Evolutionary conservation across 2,797 vertebrate species (phyloP), one percentile per base, ranked within the genome.

Genomic region (Aulostomus chinensis): DNA sequence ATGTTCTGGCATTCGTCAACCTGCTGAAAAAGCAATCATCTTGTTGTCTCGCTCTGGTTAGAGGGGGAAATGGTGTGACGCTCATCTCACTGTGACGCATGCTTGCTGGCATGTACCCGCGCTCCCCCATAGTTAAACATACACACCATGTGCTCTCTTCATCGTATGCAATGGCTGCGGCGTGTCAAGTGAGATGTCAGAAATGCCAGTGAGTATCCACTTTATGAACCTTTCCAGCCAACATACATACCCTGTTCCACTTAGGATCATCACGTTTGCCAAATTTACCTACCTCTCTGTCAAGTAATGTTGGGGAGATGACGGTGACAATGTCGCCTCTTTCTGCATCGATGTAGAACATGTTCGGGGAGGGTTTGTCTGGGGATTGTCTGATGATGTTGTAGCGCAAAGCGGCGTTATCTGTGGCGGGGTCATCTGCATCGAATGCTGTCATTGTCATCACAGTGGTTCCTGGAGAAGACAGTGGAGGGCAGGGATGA

Each of bases 311-410:
- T 0, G 96, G 92, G 0, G 95, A 92, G 72, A 99, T 97, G 32
- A 96, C 94, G 0, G 97, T 99, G 74, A 98, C 94, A 0, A 99
- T 96, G 81, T 97, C 93, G 24, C 97, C 97, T 67, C 93, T 94
- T 36, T 99, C 96, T 0, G 94, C 94, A 40, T 98, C 94, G 10
- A 99, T 98, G 86, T 94, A 94, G 92, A 99, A 99, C 97, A 99
- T 98, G 83, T 96, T 97, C 6, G 95, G 95, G 1, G 94, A 96
- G 0, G 97, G 97, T 65, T 94, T 96, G 85, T 94, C 93, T 1
- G 97, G 97, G 0, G 93, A 95, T 86, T 99, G 97, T 22, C 90
- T 92, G 20, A 96, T 76, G 62, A 99, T 99, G 76, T 91, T 94
- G 77, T 99, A 99, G 7, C 96, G 90, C 64, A 99, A 80, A 0